Evolutionary conservation across 2,797 vertebrate species (phyloP).

Genomic region (Pempheris klunzingeri): DNA sequence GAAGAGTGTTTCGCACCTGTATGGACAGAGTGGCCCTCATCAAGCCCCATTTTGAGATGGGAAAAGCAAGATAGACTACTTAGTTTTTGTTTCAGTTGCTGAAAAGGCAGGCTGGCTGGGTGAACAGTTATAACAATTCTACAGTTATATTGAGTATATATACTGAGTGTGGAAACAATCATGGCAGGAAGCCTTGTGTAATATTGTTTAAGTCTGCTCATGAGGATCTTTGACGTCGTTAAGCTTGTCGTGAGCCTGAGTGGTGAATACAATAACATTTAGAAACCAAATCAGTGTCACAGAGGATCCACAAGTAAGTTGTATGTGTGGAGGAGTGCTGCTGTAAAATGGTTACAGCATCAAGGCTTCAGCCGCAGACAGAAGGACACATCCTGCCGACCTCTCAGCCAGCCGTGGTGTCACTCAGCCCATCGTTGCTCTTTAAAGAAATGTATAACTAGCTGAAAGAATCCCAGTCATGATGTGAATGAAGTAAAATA

Average conservation of each 20-base stretch:
- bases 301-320: conserved; percentile 49
- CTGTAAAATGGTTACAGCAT: conserved; percentile 39
- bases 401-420: conserved; percentile 40
- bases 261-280: conserved; percentile 48
- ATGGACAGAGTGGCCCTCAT: conserved; percentile 40
- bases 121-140: neutral
- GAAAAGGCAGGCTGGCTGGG: conserved; percentile 21
- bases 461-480: conserved; percentile 68
- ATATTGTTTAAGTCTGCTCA: conserved; percentile 32
- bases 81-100: conserved; percentile 20
- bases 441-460: conserved; percentile 44
- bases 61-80: conserved; percentile 34
- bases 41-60: conserved; percentile 16
- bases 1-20: conserved; percentile 51
- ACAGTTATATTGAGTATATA: no score
- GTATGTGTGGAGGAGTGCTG: conserved; percentile 33
- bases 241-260: conserved; percentile 38
- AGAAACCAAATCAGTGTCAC: conserved; percentile 55
- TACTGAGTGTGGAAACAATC: conserved; percentile 51
- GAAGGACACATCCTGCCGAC: conserved; percentile 24
- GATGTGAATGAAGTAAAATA: conserved; percentile 77
- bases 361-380: conserved; percentile 31
- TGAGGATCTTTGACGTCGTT: conserved; percentile 36
- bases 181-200: conserved; percentile 41
- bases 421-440: conserved; percentile 38